A percentile compares a stretch with the other conserved stretches of the same genome.
These are phyloP conservation scores for Amiota minor DNA, from an alignment of 2,888 invertebrate species.

Conservation along the genomic window DNA sequence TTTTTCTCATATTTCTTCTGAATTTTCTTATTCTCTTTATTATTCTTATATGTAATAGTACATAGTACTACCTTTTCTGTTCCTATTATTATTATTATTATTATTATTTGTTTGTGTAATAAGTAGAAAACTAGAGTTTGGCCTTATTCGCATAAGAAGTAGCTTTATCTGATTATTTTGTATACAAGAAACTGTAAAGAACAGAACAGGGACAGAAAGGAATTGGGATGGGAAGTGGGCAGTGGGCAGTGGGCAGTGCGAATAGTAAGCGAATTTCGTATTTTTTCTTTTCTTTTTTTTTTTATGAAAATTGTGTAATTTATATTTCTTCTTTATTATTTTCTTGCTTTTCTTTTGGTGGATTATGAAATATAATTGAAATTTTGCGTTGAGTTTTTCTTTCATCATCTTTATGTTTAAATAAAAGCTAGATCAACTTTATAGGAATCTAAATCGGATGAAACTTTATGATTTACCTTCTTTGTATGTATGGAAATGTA, in stretches of 20 bases:
- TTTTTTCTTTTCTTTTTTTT: too few species aligned
- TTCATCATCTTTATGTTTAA: too few species aligned
- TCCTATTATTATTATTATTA: too few species aligned
- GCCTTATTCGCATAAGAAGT: constrained; percentile 9
- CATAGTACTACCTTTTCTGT: background rate
- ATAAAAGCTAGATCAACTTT: too few species aligned
- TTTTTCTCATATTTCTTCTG: background rate
- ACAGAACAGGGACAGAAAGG: too few species aligned
- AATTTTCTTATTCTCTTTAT: background rate
- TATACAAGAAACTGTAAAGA: background rate
- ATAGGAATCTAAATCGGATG: too few species aligned
- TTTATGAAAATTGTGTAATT: constrained; percentile 9
- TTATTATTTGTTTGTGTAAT: background rate
- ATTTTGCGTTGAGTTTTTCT: too few species aligned
- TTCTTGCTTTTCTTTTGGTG: background rate
- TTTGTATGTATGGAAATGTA: too few species aligned
- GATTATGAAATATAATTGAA: constrained; percentile 19
- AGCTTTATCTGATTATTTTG: constrained; percentile 17
- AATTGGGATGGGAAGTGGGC: too few species aligned
- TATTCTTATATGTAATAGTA: background rate
- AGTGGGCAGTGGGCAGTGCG: too few species aligned
- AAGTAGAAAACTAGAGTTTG: constrained; percentile 13
- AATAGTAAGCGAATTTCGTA: too few species aligned
- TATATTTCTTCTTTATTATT: background rate
- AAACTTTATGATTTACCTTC: too few species aligned